A percentile compares a stretch with the other conserved stretches of the same genome.
These are phyloP conservation scores for Vireo altiloquus DNA, from an alignment of 2,113 vertebrate genomes.

Conservation along the genomic window DNA sequence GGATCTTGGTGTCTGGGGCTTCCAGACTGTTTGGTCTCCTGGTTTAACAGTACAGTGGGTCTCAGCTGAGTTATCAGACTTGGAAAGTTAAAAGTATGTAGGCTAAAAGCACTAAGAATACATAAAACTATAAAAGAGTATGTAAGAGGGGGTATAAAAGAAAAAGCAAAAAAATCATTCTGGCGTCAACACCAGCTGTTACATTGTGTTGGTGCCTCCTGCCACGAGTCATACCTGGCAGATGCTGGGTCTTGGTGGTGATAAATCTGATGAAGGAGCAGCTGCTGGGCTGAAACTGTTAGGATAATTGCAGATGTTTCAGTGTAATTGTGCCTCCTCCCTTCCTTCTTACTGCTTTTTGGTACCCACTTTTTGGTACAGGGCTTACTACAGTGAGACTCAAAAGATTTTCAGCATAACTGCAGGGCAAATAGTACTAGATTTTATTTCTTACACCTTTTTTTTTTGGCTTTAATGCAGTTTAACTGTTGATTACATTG, in stretches of 20 bases:
- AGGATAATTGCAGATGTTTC: not conserved
- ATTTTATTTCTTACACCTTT: not conserved
- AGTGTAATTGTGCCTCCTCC: not conserved
- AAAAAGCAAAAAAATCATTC: too few species aligned
- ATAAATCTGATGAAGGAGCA: not conserved
- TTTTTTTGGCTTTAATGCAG: not conserved
- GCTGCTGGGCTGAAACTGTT: not conserved
- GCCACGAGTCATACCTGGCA: not conserved
- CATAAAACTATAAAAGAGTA: too few species aligned
- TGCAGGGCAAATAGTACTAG: not conserved
- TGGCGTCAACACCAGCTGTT: not conserved
- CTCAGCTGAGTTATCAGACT: too few species aligned
- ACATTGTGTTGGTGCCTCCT: not conserved
- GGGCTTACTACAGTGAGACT: not conserved
- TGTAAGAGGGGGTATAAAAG: too few species aligned
- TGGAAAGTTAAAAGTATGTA: too few species aligned
- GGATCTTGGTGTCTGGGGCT: too few species aligned
- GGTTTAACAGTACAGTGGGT: too few species aligned
- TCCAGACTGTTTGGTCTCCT: too few species aligned
- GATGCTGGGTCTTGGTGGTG: not conserved
- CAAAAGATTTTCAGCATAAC: not conserved
- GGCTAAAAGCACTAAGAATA: too few species aligned
- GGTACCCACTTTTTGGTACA: not conserved
- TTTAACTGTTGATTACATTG: not conserved
- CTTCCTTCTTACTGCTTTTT: not conserved